Base-by-base conservation (phyloP, 1,140 invertebrate genomes). In the Scaptomyza montana region DNA sequence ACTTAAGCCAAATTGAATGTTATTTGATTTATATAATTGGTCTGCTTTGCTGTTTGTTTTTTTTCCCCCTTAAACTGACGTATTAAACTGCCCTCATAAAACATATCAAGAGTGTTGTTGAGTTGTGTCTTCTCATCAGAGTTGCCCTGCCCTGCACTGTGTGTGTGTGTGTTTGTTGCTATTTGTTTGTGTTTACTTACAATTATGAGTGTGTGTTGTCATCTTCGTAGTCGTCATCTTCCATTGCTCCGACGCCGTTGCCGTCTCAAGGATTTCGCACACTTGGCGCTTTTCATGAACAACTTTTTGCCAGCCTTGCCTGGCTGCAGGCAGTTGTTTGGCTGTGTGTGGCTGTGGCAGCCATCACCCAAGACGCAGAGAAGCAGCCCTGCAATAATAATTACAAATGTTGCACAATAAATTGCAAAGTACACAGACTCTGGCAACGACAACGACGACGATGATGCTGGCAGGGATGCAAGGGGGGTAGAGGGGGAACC, bases 341-440 rank as follows among this genome's bases (percentile, higher is more conserved):
- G 46, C 1, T 45, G 67, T 30, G 30, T 30, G 30, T 3, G 39
- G 39, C 39, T 12, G 39, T 41, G 7, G 30, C 30, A 33, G 30
- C 30, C 21, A 64, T 67, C 45, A 67, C 46, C 69, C 69, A 33
- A 64, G 60, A 59, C 63, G 68, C 57, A 64, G 63, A 2, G 33
- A 36, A 36, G 79, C 69, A 76, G 69, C 79, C 82, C 84, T 84
- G 84, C 85, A 89, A 89, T 87, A 90, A 90, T 90, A 90, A 90
- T 90, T 90, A 90, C 74, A 90, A 90, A 90, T 90, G 87, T 87
- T 90, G 81, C 87, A 90, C 87, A 87, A 90, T 89, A 87, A 87
- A 89, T 87, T 87, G 82, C 84, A 87, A 76, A 87, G 79, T 82
- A 87, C 89, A 87, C 79, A 86, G 80, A 89, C 74, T 85, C 50